Evolutionary conservation across 2,113 vertebrate species (phyloP), one percentile per base, ranked within the genome.

Genomic region (Pollimyrus isidori): DNA sequence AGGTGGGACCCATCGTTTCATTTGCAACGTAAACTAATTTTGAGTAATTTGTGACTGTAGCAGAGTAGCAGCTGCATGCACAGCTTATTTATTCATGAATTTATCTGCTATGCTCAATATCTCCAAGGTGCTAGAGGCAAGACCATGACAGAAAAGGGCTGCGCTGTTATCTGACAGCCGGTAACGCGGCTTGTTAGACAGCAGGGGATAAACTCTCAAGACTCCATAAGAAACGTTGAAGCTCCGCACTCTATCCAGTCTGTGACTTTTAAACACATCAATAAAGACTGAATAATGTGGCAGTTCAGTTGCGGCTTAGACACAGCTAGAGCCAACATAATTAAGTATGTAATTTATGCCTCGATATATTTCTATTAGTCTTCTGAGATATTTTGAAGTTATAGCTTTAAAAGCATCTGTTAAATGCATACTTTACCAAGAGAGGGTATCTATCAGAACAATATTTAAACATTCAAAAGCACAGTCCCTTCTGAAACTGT

Each of bases 11-110:
- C 73, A 21, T 80, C 35, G 1, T 80, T 80, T 35, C 73, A 80
- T 80, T 80, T 80, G 73, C 42, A 80, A 80, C 30, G 3, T 80
- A 95, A 95, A 94, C 90, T 92, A 88, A 87, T 89, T 93, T 87
- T 73, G 92, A 94, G 83, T 86, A 48, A 48, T 86, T 50, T 49
- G 42, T 86, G n/a, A 50, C 73, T 19, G 83, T n/a, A 86, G 48
- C 11, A 50, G 83, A 26, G 83, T 7, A 9, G 46, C 83, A 86
- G 83, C 15, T 86, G 83, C 19, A 13, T 86, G 13, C 73, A 42
- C 73, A 11, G 82, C 39, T 48, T 86, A 49, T 86, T 86, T 49
- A 48, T 86, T 86, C 23, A 48, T 86, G 23, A 86, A n/a, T 50
- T 86, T 48, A 86, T 26, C 83, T 49, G n/a, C 9, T 49, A 30